Base-by-base conservation (phyloP, 2,113 vertebrate genomes). In the Synchiropus splendidus region DNA sequence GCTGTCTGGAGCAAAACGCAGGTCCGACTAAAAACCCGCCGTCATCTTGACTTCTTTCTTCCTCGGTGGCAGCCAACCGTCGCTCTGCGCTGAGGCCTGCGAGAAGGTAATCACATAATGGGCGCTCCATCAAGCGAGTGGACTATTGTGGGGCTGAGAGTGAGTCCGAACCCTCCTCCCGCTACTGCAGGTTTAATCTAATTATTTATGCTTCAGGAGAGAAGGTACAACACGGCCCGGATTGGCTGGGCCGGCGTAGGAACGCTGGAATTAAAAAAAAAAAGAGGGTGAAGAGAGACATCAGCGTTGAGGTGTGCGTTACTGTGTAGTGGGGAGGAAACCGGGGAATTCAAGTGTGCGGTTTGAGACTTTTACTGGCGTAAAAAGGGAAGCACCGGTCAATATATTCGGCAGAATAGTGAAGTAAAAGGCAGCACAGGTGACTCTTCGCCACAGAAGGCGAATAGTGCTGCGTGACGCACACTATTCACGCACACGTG, bases 131-230 rank as follows among this genome's bases (percentile, higher is more conserved):
- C 79, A 84, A 74, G 69, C 69, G 61, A 46, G 51, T 38, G 52
- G 42, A 61, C 77, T 79, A 74, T 84, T 68, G 64, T 78, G 67
- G 31, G 35, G 14, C 52, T 14, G 21, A 32, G n/a, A n/a, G n/a
- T n/a, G n/a, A n/a, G n/a, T n/a, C n/a, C n/a, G n/a, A n/a, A n/a
- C 48, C 18, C 41, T 55, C 63, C 50, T 56, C 59, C 35, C 58
- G 34, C 40, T 36, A 65, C 45, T 69, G 77, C 62, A 69, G n/a
- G 74, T 81, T 74, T 87, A 89, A 89, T 88, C 85, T 81, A 85
- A 88, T 90, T 88, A 86, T 82, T 83, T 79, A 81, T 58, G 79
- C 79, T 85, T 64, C 49, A 49, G 53, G 70, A 77, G 71, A 73
- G 80, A 79, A 69, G 66, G 54, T 50, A 70, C 64, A 73, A 78